Evolutionary conservation across 2,113 vertebrate genomes (phyloP), one percentile per base, ranked within the genome.

Genomic region (Hoplias malabaricus): DNA sequence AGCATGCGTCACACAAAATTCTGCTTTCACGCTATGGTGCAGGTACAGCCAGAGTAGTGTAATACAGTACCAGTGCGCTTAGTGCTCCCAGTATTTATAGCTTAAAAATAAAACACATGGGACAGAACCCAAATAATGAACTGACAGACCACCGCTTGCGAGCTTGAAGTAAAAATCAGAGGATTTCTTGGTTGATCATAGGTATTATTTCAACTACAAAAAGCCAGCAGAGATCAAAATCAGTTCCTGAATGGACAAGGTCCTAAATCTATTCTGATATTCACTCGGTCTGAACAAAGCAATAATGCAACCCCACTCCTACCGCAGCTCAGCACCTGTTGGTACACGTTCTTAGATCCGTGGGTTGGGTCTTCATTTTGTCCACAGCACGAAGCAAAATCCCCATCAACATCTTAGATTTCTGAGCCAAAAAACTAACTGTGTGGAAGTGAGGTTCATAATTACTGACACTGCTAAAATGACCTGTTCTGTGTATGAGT

Each of bases 391-490:
- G 14, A 48, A 63, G 8, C 9, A 29, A 38, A 38, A 23, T 16
- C 29, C 43, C 9, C 56, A 23, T 23, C 21, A 33, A 61, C 4
- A 33, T 70, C 25, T 31, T n/a, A 3, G 27, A 56, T 57, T 65
- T 21, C 36, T 25, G 25, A n/a, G 9, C 43, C 33, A 72, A 79
- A 82, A 69, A 36, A 66, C 42, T 31, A 63, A 62, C 68, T 69
- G 38, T 68, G 50, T 69, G 36, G 46, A 78, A 73, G 61, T 61
- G 54, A 43, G 31, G 54, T 65, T 72, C 67, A 38, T 62, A 50
- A 78, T 50, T 70, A 34, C 29, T 50, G 42, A 62, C 66, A 34
- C 36, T 50, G 34, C 14, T n/a, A 46, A 65, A 70, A 27, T 70
- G 66, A 8, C 21, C 40, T 16, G 21, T 8, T 61, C 34, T 34